Evolutionary conservation across 2,113 vertebrate species (phyloP).

Genomic region (Silurus meridionalis): DNA sequence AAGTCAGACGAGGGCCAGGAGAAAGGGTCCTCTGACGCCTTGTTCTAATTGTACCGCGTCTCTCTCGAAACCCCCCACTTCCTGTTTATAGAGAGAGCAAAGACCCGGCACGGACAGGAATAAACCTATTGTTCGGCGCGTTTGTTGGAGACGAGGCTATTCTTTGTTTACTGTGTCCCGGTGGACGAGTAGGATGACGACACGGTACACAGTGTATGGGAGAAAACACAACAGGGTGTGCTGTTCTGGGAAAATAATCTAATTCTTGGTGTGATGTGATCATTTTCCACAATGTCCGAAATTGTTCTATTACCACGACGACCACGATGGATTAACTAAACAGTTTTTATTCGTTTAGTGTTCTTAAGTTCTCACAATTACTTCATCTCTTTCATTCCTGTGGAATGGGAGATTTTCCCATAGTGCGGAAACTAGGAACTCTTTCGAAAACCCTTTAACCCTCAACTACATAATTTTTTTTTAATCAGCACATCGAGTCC

Average conservation of each 20-base stretch:
- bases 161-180: neutral
- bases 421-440: neutral
- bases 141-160: slow-evolving; percentile 13
- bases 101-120: slow-evolving; percentile 43
- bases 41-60: slow-evolving; percentile 36
- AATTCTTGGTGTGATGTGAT: neutral
- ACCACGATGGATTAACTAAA: neutral
- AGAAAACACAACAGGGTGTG: neutral
- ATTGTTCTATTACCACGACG: neutral
- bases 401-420: neutral
- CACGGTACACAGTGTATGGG: neutral
- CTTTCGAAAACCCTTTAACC: neutral
- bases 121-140: slow-evolving; percentile 56
- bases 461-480: neutral
- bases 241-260: neutral
- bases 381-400: neutral
- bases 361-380: neutral
- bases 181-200: neutral
- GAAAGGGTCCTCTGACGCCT: slow-evolving; percentile 5
- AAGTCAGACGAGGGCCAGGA: neutral
- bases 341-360: neutral
- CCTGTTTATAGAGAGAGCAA: slow-evolving; percentile 45
- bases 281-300: neutral
- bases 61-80: slow-evolving; percentile 41
- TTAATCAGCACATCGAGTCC: neutral